Evolutionary conservation across 2,888 invertebrate genomes (phyloP), one percentile per base, ranked within the genome.

Genomic region (Tricholauxania praeusta): DNA sequence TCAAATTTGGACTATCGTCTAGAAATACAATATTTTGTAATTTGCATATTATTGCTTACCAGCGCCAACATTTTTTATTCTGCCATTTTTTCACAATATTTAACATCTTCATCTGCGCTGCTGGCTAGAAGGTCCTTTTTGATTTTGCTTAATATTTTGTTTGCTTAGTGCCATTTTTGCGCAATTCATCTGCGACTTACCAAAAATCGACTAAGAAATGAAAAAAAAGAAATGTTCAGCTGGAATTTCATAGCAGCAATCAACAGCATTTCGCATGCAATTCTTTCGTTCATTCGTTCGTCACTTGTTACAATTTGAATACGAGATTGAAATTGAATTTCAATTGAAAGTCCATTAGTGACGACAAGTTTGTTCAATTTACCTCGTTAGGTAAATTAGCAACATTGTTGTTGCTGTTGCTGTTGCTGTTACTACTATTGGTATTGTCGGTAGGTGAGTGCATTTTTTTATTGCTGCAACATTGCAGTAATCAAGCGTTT

Each of bases 131-230:
- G 62, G 48, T 22, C 19, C 19, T 53, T 53, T 19, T 19, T n/a
- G 53, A 53, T 63, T 39, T 32, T 49, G 62, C 53, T 62, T 70
- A 70, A 62, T 12, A 19, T 63, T 63, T 48, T 72, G 72, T 72
- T 74, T 74, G 72, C 64, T 65, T 74, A 64, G 68, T 68, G 57
- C 68, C 68, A 59, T 57, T 72, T 74, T 67, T 49, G 39, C 57
- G n/a, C 72, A 22, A 71, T 71, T 72, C 74, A 72, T 74, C 72
- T 71, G 72, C 72, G 69, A 68, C 72, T 68, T 55, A 28, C 63
- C 55, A 48, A 65, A 47, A 63, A 15, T 53, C 59, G 10, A 3
- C 28, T 28, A 39, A 39, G 7, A 7, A 39, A 39, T 10, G 8
- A 39, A 39, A 39, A 10, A 39, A 10, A 39, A 10, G 5, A 39